Percentiles rank a stretch among this genome's conserved stretches.
Conservation (phyloP, 2,113 vertebrate genomes). For the Sciurus niger region DNA sequence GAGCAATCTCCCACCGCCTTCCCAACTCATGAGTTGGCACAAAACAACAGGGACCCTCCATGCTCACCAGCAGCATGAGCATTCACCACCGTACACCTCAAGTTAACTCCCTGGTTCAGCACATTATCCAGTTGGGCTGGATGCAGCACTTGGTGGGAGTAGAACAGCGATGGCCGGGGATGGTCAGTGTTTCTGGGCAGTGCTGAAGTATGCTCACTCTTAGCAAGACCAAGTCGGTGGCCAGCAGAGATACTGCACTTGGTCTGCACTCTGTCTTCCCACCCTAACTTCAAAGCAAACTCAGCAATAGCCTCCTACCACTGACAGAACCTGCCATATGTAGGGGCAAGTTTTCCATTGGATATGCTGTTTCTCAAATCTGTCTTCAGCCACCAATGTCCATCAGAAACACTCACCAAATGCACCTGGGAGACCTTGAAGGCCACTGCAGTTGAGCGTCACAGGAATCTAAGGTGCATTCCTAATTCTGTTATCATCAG, state of each 20-base stretch:
- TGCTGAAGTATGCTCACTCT: neutral
- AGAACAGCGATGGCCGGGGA: neutral
- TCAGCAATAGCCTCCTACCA: rapidly evolving
- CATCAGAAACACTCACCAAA: neutral
- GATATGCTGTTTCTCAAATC: neutral
- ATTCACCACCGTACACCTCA: neutral
- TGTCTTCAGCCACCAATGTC: neutral
- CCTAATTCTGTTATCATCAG: too few species aligned
- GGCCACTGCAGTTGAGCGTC: neutral
- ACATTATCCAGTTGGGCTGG: neutral
- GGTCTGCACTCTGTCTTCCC: neutral
- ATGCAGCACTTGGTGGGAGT: neutral
- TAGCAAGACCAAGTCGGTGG: too few species aligned
- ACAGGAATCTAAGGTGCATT: neutral
- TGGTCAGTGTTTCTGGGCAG: neutral
- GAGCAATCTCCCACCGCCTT: neutral
- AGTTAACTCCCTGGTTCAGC: neutral
- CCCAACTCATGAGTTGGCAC: neutral
- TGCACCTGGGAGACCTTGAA: rapidly evolving
- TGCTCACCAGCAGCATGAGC: too few species aligned
- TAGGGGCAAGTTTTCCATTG: neutral
- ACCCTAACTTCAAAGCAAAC: neutral
- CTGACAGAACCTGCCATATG: neutral
- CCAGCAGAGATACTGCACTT: neutral
- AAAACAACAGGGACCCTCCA: neutral